Percentiles rank a stretch among this genome's conserved stretches.
Evolutionary conservation across 2,113 vertebrate species (phyloP).

Genomic region (Nannospalax galili): DNA sequence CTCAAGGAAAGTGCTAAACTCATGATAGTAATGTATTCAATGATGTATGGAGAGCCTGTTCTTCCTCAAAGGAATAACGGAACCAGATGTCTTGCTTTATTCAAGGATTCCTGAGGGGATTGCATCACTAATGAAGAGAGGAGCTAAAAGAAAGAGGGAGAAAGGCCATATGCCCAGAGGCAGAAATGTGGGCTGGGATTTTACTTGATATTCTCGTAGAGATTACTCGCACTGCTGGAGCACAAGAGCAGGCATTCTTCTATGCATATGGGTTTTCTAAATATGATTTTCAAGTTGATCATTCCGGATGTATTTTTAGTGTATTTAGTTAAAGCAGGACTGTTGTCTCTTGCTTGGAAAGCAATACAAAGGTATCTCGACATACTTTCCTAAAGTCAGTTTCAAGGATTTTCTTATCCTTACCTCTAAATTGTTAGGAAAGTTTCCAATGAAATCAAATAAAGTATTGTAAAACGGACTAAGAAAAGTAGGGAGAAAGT

Average conservation of each 20-base stretch:
- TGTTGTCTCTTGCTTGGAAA: neutral
- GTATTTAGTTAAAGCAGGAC: neutral
- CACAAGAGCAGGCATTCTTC: neutral
- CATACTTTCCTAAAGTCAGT: neutral
- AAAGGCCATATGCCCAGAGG: neutral
- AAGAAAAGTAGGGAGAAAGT: neutral
- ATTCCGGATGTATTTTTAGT: neutral
- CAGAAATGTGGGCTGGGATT: conserved; percentile 14
- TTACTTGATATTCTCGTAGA: conserved; percentile 13
- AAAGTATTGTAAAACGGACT: neutral
- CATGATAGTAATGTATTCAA: conserved; percentile 46
- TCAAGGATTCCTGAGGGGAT: conserved; percentile 42
- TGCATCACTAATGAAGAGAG: conserved; percentile 1
- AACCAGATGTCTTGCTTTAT: conserved; percentile 65
- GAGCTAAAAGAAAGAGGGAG: neutral
- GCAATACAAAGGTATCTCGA: neutral
- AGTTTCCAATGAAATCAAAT: neutral
- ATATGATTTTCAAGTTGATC: conserved; percentile 22
- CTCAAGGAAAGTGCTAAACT: conserved; percentile 16
- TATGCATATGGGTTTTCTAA: conserved; percentile 15
- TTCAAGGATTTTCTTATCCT: conserved; percentile 27
- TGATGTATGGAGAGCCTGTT: conserved; percentile 39
- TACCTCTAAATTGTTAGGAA: neutral
- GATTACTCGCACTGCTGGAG: conserved; percentile 4
- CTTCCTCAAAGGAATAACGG: conserved; percentile 50